phyloP scores from a whole-genome alignment of 2,888 invertebrate species.

The Byasa hedistus region DNA sequence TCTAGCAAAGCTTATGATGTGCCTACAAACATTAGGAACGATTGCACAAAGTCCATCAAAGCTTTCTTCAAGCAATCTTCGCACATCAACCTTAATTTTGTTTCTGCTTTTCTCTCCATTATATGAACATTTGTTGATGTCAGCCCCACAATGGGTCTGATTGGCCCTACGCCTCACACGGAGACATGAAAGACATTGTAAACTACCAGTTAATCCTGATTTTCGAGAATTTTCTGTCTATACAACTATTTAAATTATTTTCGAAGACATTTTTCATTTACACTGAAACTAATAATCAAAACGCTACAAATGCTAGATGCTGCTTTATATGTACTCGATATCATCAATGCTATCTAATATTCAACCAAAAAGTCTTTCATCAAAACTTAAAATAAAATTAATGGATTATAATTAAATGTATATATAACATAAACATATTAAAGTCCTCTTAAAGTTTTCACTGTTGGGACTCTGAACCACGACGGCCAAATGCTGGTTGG shows the following conservation, averaged over 20 bases:
- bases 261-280: neutral
- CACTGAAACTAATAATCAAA: neutral
- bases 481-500: no score
- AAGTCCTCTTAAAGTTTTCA: no score
- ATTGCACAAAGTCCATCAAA: constrained; percentile 39
- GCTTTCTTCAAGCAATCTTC: constrained; percentile 34
- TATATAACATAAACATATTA: neutral
- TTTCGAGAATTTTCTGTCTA: constrained; percentile 6
- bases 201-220: constrained; percentile 24
- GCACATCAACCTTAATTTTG: constrained; percentile 34
- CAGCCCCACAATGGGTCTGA: constrained; percentile 60
- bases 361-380: no score
- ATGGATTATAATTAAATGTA: no score
- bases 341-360: no score
- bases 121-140: constrained; percentile 65
- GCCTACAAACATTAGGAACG: neutral
- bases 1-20: neutral
- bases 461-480: no score
- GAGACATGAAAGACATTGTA: constrained; percentile 5
- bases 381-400: no score
- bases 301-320: neutral
- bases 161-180: constrained; percentile 44
- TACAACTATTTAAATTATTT: neutral
- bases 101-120: constrained; percentile 48
- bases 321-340: neutral